These are phyloP conservation scores for Mastomys natalensis DNA, from an alignment of 2,113 vertebrate species.

Conservation along the genomic window DNA sequence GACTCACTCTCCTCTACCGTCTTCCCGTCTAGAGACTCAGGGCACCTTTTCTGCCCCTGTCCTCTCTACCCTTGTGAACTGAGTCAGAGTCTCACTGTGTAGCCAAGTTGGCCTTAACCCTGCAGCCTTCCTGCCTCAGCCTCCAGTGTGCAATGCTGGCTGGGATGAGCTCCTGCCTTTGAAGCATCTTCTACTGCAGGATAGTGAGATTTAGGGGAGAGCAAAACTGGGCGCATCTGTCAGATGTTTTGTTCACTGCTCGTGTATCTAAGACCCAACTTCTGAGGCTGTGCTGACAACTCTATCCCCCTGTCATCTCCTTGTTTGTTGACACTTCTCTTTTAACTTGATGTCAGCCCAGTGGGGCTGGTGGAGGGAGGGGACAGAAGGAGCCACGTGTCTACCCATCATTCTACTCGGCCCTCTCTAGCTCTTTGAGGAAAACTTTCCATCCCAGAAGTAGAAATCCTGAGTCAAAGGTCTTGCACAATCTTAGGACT, in stretches of 20 bases:
- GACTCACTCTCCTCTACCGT: not conserved
- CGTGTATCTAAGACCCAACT: constrained; percentile 18
- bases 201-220: not conserved
- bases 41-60: not conserved
- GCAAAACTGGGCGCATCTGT: constrained; percentile 46
- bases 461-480: not conserved
- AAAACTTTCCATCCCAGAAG: constrained; percentile 13
- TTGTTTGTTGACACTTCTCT: constrained; percentile 32
- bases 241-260: not conserved
- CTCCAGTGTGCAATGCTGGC: not conserved
- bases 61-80: not conserved
- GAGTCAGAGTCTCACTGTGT: not conserved
- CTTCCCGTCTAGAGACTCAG: not conserved
- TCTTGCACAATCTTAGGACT: not conserved
- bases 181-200: not conserved
- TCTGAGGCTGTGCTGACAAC: constrained; percentile 47
- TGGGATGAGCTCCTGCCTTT: not conserved
- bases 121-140: not conserved
- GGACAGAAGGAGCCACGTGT: not conserved
- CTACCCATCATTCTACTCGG: not conserved
- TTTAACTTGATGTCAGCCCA: constrained; percentile 23
- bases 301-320: constrained; percentile 49
- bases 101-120: not conserved
- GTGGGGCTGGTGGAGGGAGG: not conserved
- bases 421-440: not conserved